Conservation (phyloP, 1,140 invertebrate genomes). For the Bombus ignitus region DNA sequence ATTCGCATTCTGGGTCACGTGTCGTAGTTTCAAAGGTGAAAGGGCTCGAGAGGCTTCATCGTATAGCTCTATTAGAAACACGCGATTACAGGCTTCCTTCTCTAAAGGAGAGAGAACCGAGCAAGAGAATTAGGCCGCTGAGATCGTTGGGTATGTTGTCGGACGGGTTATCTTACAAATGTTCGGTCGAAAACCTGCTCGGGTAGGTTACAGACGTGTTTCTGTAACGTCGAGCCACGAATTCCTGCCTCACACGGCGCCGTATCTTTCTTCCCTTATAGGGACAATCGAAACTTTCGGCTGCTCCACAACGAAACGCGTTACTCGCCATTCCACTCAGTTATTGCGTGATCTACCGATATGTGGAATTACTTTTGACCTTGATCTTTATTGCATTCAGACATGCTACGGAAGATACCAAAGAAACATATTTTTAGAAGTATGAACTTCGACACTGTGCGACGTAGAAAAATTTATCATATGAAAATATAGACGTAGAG, state of each 20-base stretch:
- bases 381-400: not conserved
- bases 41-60: slow-evolving; percentile 45
- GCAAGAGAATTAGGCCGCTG: slow-evolving; percentile 62
- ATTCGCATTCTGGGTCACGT: slow-evolving; percentile 61
- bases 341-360: not conserved
- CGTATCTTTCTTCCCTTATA: slow-evolving; percentile 37
- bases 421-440: not conserved
- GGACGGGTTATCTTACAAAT: slow-evolving; percentile 72
- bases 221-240: slow-evolving; percentile 67
- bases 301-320: not conserved
- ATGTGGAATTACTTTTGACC: not conserved
- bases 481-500: too few species aligned
- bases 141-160: slow-evolving; percentile 67
- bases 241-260: slow-evolving; percentile 67
- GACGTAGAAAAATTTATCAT: not conserved
- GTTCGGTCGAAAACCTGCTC: slow-evolving; percentile 68
- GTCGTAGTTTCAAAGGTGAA: slow-evolving; percentile 59
- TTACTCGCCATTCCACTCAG: not conserved
- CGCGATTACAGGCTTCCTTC: slow-evolving; percentile 50
- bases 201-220: slow-evolving; percentile 69
- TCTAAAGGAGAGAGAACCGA: slow-evolving; percentile 22
- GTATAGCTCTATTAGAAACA: slow-evolving; percentile 63
- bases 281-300: slow-evolving; percentile 56
- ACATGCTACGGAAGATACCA: not conserved
- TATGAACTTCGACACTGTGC: not conserved